Evolutionary conservation across 2,113 vertebrate genomes (phyloP), one percentile per base, ranked within the genome.

Genomic region (Channa argus): DNA sequence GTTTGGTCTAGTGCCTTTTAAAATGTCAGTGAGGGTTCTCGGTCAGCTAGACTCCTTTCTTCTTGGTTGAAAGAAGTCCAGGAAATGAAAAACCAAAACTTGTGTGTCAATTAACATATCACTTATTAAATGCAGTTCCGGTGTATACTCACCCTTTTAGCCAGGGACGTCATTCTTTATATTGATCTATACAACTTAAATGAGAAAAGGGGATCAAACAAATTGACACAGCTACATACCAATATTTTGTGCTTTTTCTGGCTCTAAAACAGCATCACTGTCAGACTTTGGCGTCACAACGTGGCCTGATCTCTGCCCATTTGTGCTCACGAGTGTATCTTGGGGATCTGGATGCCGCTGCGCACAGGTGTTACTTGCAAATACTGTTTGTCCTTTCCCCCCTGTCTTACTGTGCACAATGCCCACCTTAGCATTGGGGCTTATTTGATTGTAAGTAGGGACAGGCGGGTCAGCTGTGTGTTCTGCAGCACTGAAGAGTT

Each of bases 261-360:
- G 10, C 1, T 76, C 54, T 55, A 65, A n/a, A 33, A 50, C 52
- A 33, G 69, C 70, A 13, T 74, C 59, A 65, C 8, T 13, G 3
- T 33, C 38, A n/a, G 12, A 5, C 5, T 60, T 50, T 0, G 4
- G 38, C 34, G 45, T 9, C 0, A 1, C 11, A 2, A 7, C 61
- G 2, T 4, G n/a, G 2, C 1, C 14, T 1, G 14, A 24, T 4
- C 1, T 39, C 14, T 41, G 58, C 59, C 71, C 63, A 2, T 6
- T 1, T 37, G 10, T 59, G 34, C 10, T 13, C 53, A 14, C 38
- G 0, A 6, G 38, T 13, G 9, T 5, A 1, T 38, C 43, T 5
- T 24, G 56, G 8, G 3, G 5, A 8, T 55, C 49, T 8, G 12
- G 36, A 6, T 45, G 24, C 55, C 12, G 84, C 11, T 36, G 63